These are phyloP conservation scores for Oryzias melastigma DNA, from an alignment of 2,113 vertebrate genomes.

Conservation along the genomic window DNA sequence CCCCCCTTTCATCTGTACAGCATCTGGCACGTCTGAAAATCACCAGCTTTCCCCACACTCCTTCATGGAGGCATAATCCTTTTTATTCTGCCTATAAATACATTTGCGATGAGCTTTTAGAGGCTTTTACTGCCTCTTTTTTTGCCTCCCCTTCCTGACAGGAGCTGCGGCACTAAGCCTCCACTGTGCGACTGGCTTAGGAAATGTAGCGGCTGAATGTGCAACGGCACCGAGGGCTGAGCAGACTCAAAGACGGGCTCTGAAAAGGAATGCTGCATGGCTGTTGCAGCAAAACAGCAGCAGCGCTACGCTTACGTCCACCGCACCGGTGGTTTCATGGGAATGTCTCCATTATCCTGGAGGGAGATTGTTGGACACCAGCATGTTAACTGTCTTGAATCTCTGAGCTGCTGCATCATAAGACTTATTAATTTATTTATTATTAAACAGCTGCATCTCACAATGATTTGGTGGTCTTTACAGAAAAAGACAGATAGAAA, in stretches of 20 bases:
- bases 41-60: slow-evolving; percentile 49
- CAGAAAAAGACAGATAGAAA: too few relatives aligned
- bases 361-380: too few relatives aligned
- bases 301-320: not conserved
- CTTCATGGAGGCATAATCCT: slow-evolving; percentile 73
- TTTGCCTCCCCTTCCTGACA: slow-evolving; percentile 15
- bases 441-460: too few relatives aligned
- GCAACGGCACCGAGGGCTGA: slow-evolving; percentile 24
- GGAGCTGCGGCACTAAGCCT: slow-evolving; percentile 44
- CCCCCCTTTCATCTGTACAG: slow-evolving; percentile 19
- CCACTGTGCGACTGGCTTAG: slow-evolving; percentile 31
- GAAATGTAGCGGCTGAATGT: slow-evolving; percentile 29
- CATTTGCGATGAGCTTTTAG: slow-evolving; percentile 70
- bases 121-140: slow-evolving; percentile 44
- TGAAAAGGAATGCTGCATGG: slow-evolving; percentile 6
- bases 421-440: too few relatives aligned
- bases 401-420: too few relatives aligned
- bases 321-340: too few relatives aligned
- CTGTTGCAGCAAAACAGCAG: not conserved
- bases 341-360: too few relatives aligned
- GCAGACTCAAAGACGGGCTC: slow-evolving; percentile 14
- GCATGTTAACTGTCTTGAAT: too few relatives aligned
- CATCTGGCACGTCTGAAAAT: slow-evolving; percentile 60
- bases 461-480: too few relatives aligned
- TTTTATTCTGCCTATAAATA: slow-evolving; percentile 74